Evolutionary conservation across 2,888 invertebrate species (phyloP), one percentile per base, ranked within the genome.

Genomic region (Limnephilus marmoratus): DNA sequence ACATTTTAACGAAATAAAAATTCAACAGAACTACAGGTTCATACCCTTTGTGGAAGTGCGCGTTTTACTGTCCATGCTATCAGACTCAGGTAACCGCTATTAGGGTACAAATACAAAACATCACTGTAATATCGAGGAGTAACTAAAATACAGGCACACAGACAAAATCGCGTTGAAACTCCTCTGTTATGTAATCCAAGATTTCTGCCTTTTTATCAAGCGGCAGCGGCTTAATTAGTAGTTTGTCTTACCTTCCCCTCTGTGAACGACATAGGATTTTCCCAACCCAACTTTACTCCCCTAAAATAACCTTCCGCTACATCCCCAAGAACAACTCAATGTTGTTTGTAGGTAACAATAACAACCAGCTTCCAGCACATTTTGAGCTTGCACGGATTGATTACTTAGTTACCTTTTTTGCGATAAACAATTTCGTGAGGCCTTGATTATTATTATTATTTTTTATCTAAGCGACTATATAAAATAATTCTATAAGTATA

Each of bases 51-150:
- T 34, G 12, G 13, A 45, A 12, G 80, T 37, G 53, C 18, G 24
- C 53, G 9, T 24, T 9, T 85, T 85, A 29, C 90, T 86, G 7
- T 9, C 49, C 85, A 80, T 12, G 88, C 18, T 89, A 37, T 80
- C 80, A 80, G 37, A 81, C 88, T 9, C 88, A 89, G 88, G 88
- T 89, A 89, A 89, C 88, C 88, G 88, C 88, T 89, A 81, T 89
- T 80, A 89, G 88, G 88, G 80, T 31, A 89, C 88, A 89, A 80
- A 89, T 89, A 80, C 88, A 89, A 89, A 34, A 53, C 37, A 80
- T 89, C 81, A 80, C 37, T 13, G 88, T n/a, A 31, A 34, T 68
- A 80, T 80, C 37, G 68, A 29, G 29, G 83, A 49, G 49, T 86
- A 86, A 86, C 29, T 12, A 86, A 86, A 86, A 45, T 41, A 15